These are phyloP conservation scores for Nomada flava DNA, from an alignment of 2,888 invertebrate genomes.

Conservation along the genomic window DNA sequence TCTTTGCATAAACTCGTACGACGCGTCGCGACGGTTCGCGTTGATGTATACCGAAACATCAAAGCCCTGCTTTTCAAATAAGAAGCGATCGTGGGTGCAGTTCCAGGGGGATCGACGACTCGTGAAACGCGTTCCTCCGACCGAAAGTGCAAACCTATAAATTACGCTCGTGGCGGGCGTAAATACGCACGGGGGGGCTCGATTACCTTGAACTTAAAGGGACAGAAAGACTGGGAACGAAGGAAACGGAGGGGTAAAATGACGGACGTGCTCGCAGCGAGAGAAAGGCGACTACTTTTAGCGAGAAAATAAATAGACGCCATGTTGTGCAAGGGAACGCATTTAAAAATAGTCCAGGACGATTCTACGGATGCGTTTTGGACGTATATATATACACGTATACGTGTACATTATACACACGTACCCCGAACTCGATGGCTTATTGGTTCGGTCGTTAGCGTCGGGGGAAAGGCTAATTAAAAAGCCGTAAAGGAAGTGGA, in stretches of 20 bases:
- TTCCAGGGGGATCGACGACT: conserved; percentile 50
- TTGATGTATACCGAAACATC: conserved; percentile 49
- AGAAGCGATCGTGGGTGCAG: conserved; percentile 29
- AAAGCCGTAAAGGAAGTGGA: conserved; percentile 73
- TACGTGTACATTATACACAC: not conserved
- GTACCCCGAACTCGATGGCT: not conserved
- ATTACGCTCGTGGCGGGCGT: conserved; percentile 54
- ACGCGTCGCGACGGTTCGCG: conserved; percentile 1
- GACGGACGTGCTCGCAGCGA: conserved; percentile 41
- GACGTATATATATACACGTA: not conserved
- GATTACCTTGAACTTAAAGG: conserved; percentile 70
- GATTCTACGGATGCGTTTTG: conserved; percentile 30
- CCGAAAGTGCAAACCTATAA: conserved; percentile 59
- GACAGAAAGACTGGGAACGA: not conserved
- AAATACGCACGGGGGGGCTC: conserved; percentile 58
- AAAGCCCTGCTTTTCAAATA: conserved; percentile 55
- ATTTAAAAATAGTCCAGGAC: conserved; percentile 60
- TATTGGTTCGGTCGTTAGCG: conserved; percentile 65
- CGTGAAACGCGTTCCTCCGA: conserved; percentile 29
- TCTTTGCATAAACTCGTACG: not conserved
- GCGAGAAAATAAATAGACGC: conserved; percentile 69
- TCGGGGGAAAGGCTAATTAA: conserved; percentile 73
- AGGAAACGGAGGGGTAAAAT: conserved; percentile 20
- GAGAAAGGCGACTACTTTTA: conserved; percentile 62
- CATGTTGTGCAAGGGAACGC: conserved; percentile 50